Base-by-base conservation (phyloP, 2,113 vertebrate species). In the Calypte anna region DNA sequence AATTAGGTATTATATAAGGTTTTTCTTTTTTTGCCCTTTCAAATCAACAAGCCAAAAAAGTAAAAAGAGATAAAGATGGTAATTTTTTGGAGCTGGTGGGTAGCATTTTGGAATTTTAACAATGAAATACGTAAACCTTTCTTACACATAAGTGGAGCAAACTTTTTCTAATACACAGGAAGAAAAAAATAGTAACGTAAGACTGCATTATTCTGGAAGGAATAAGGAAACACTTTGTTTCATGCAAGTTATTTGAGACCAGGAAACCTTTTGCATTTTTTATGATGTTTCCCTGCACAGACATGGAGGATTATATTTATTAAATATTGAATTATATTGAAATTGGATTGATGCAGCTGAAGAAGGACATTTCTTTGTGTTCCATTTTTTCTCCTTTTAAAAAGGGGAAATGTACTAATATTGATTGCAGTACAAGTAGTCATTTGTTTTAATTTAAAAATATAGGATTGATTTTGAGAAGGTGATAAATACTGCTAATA, bases 1-100 rank as follows among this genome's bases (percentile, higher is more conserved):
- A 98, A 99, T 99, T 98, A 98, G 97, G 98, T 98, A 98, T 98
- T 98, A 98, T 97, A 98, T 98, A 98, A 98, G 97, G 97, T 97
- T 96, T 98, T 98, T 97, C 95, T 97, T 96, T 92, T 95, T 94
- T 91, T 97, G 96, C 95, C 97, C 98, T 97, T 98, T 97, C 97
- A 88, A 98, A 97, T 96, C 57, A 86, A 97, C 96, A 95, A 98
- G 83, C 84, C n/a, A 23, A 88, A 97, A 84, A 97, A 91, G 58
- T 95, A 96, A 94, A 97, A 88, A 94, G 96, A 97, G 91, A 96
- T 90, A 82, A 93, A 95, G 70, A 96, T 75, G 44, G 94, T 86
- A 68, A 48, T 93, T 75, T 87, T 78, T 82, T 82, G 55, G 76
- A 94, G 93, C 74, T 86, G 55, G 90, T 91, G 93, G 94, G 88